phyloP scores from a whole-genome alignment of 1,140 invertebrate species.

The Trichonephila inaurata region DNA sequence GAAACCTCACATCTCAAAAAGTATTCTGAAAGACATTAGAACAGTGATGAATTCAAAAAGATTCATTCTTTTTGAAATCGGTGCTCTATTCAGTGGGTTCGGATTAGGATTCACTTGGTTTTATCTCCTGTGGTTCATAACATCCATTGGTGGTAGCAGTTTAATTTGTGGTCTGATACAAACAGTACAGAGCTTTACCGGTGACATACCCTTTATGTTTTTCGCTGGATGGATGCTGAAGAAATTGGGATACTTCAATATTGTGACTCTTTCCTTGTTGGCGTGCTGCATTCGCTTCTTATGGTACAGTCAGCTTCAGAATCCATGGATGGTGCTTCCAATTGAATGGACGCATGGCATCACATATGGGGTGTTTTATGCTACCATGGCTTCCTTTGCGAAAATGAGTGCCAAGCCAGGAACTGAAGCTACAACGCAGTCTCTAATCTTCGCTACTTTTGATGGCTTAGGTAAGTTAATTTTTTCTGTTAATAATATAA shows the following conservation, averaged over 20 bases:
- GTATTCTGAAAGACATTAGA: slow-evolving; percentile 82
- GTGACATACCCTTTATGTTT: slow-evolving; percentile 95
- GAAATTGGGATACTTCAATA: slow-evolving; percentile 90
- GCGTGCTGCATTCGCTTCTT: slow-evolving; percentile 89
- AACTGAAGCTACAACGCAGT: slow-evolving; percentile 88
- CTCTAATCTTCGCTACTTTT: slow-evolving; percentile 83
- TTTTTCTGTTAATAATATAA: too few species aligned
- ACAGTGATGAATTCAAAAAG: slow-evolving; percentile 84
- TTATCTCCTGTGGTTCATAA: slow-evolving; percentile 48
- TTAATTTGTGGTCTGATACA: slow-evolving; percentile 10
- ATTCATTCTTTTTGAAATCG: not conserved
- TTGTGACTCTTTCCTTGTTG: slow-evolving; percentile 90
- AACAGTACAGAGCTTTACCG: slow-evolving; percentile 87
- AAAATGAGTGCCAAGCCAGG: slow-evolving; percentile 91
- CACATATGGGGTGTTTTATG: slow-evolving; percentile 93
- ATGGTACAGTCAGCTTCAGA: slow-evolving; percentile 87
- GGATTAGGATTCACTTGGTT: not conserved
- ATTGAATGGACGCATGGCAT: slow-evolving; percentile 92
- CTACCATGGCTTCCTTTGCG: slow-evolving; percentile 92
- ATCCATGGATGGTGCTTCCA: slow-evolving; percentile 89
- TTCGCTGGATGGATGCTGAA: slow-evolving; percentile 89
- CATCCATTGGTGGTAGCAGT: not conserved
- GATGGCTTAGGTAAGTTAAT: slow-evolving; percentile 76
- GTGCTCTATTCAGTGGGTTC: slow-evolving; percentile 2
- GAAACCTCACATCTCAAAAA: slow-evolving; percentile 54